Percentiles rank a stretch among this genome's conserved stretches.
These are phyloP conservation scores for Epistrophe eligans DNA, from an alignment of 2,888 invertebrate species.

Conservation along the genomic window DNA sequence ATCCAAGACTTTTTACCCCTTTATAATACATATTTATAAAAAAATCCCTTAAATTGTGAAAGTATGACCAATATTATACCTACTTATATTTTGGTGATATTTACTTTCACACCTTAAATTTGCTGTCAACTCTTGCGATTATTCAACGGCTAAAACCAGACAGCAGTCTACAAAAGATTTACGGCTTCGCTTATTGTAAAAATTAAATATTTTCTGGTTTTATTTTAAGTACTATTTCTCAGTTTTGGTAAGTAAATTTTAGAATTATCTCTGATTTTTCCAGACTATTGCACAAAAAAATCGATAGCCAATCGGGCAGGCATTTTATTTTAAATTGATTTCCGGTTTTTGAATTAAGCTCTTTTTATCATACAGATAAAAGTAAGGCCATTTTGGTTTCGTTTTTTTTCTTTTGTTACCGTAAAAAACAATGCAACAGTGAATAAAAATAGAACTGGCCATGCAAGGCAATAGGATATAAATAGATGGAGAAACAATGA, in stretches of 20 bases:
- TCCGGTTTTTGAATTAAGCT: neutral
- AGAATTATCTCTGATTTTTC: neutral
- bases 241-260: neutral
- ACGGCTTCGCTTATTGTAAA: too few relatives aligned
- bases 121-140: too few relatives aligned
- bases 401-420: neutral
- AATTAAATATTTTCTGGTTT: too few relatives aligned
- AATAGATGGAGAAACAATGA: slow-evolving; percentile 17
- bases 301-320: neutral
- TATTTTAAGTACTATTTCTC: too few relatives aligned
- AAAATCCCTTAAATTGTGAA: too few relatives aligned
- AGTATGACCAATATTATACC: too few relatives aligned
- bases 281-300: neutral
- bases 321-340: slow-evolving; percentile 2
- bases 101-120: too few relatives aligned
- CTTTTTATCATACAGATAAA: neutral
- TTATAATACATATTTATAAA: too few relatives aligned
- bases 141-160: too few relatives aligned
- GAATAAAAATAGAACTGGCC: slow-evolving; percentile 8
- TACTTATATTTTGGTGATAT: too few relatives aligned
- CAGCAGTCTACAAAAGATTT: too few relatives aligned
- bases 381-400: neutral
- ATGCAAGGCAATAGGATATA: slow-evolving; percentile 3
- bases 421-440: slow-evolving; percentile 4
- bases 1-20: too few relatives aligned